A percentile compares a stretch with the other conserved stretches of the same genome.
These are phyloP conservation scores for Microctonus aethiopoides DNA, from an alignment of 2,888 invertebrate genomes.

Conservation along the genomic window DNA sequence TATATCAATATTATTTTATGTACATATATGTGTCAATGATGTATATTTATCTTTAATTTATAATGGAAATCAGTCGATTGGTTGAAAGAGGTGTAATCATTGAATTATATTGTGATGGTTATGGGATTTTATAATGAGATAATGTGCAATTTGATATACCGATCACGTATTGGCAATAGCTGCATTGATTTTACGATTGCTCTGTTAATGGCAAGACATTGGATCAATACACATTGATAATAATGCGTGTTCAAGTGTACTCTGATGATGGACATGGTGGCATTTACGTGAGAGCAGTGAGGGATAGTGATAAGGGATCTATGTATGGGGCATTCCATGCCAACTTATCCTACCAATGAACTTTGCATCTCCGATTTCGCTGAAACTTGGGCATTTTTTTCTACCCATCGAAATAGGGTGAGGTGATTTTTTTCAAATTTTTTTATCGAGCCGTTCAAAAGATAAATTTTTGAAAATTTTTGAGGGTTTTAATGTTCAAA, in stretches of 20 bases:
- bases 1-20: background rate
- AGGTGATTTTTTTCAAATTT: too few species aligned
- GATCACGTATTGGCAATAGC: constrained; percentile 30
- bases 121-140: background rate
- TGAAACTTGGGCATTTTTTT: too few species aligned
- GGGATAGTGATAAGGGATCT: background rate
- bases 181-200: constrained; percentile 15
- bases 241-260: constrained; percentile 2
- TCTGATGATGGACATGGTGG: constrained; percentile 11
- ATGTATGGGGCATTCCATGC: too few species aligned
- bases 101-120: background rate
- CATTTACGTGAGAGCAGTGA: background rate
- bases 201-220: constrained; percentile 16
- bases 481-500: too few species aligned
- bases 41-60: background rate
- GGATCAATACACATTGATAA: constrained; percentile 5
- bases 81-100: background rate
- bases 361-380: too few species aligned
- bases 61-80: background rate
- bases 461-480: too few species aligned
- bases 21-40: background rate
- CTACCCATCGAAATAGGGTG: too few species aligned
- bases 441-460: too few species aligned
- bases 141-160: constrained; percentile 30
- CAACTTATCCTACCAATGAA: too few species aligned